phyloP scores from a whole-genome alignment of 2,797 vertebrate species.

The Semotilus atromaculatus region DNA sequence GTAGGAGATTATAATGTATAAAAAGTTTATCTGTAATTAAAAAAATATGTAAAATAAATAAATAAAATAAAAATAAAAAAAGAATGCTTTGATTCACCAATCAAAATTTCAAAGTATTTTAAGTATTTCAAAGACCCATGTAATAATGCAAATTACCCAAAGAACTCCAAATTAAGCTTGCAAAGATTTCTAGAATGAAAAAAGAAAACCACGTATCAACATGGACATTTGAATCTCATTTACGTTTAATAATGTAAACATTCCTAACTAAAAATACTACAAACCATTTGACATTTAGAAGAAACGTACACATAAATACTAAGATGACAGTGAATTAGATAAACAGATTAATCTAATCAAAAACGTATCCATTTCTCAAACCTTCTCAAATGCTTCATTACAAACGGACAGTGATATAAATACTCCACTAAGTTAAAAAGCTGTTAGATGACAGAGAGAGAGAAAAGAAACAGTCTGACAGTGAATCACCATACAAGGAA shows the following conservation, averaged over 20 bases:
- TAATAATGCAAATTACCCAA: background rate
- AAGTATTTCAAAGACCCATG: background rate
- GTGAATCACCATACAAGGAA: slow-evolving; percentile 81
- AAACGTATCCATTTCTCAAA: slow-evolving; percentile 10
- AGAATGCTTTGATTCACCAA: background rate
- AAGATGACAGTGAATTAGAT: slow-evolving; percentile 29
- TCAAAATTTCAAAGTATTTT: too few relatives aligned
- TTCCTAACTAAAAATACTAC: slow-evolving; percentile 30
- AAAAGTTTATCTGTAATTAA: background rate
- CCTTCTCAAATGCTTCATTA: slow-evolving; percentile 7
- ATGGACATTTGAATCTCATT: background rate
- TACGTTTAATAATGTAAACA: slow-evolving; percentile 37
- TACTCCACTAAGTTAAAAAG: slow-evolving; percentile 45
- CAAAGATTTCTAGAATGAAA: background rate
- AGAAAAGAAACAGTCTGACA: slow-evolving; percentile 53
- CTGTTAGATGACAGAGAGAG: slow-evolving; percentile 33
- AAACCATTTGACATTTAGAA: slow-evolving; percentile 18
- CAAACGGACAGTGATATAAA: slow-evolving; percentile 16
- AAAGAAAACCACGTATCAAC: background rate
- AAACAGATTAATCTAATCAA: slow-evolving; percentile 46
- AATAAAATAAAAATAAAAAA: background rate
- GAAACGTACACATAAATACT: slow-evolving; percentile 10
- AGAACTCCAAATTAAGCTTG: background rate
- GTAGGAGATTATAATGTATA: background rate
- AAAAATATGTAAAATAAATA: background rate